Base-by-base conservation (phyloP, 2,113 vertebrate genomes). In the Panthera uncia region DNA sequence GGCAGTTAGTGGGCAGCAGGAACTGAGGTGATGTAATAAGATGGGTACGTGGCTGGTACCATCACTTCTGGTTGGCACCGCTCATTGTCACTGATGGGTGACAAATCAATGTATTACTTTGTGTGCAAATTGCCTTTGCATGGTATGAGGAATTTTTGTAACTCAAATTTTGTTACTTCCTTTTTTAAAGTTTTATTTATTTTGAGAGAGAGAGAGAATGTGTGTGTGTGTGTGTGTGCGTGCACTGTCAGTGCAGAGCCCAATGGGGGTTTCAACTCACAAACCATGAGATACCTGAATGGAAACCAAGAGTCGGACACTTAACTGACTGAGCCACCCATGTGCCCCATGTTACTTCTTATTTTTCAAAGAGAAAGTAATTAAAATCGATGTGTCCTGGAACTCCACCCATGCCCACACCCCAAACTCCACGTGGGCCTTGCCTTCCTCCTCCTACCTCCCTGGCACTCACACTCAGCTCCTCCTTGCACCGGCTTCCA, bases 311-410 rank as follows among this genome's bases (percentile, higher is more conserved):
- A 57, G 55, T 21, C 19, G 19, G 19, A 57, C 19, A 21, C 55
- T 57, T 57, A 21, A 57, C 55, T 57, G 55, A 57, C 55, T 57
- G 55, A 57, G 55, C 55, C 55, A 57, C 55, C 19, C 55, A 57
- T 21, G 19, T 57, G 55, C 5, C 55, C 55, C 55, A 57, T 57
- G 55, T 57, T 57, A 57, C 55, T 57, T 57, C 19, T 57, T 57
- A 74, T 41, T 90, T 92, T 63, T 76, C 9, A 86, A 86, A 45
- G 55, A 86, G n/a, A 71, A 9, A 87, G 52, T 79, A 90, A 84
- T 6, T 79, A 55, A 92, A 69, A 92, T 3, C 4, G 65, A 19
- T 18, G 41, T 69, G n/a, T 74, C 18, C 21, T 16, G 2, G 41
- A 69, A 11, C 21, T 87, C 8, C 21, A 65, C 52, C 74, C 55